These are phyloP conservation scores for Monomorium pharaonis DNA, from an alignment of 1,140 invertebrate species.

Conservation along the genomic window DNA sequence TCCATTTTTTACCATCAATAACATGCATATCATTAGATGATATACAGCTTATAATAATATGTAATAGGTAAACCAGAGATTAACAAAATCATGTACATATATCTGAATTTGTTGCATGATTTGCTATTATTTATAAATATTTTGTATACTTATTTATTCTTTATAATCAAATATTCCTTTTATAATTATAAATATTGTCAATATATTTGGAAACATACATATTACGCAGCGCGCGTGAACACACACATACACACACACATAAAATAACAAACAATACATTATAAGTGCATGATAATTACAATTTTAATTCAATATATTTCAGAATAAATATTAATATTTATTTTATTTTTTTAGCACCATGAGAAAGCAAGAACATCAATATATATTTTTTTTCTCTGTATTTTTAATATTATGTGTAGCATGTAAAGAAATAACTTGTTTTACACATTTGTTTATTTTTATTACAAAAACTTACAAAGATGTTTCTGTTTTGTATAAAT, in stretches of 20 bases:
- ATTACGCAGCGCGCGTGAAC: too few species aligned
- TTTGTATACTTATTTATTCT: conserved; percentile 20
- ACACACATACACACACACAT: background rate
- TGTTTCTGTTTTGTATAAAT: background rate
- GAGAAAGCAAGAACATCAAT: conserved; percentile 7
- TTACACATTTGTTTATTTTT: conserved; percentile 4
- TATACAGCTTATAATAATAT: conserved; percentile 9
- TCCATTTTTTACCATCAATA: conserved; percentile 30
- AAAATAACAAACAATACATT: background rate
- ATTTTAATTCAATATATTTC: conserved; percentile 15
- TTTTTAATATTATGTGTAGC: conserved; percentile 25
- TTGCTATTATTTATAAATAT: conserved; percentile 16
- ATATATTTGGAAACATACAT: background rate
- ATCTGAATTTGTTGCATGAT: conserved; percentile 52
- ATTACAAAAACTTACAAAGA: background rate
- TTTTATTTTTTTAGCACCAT: conserved; percentile 28
- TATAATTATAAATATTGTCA: background rate
- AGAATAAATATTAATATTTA: background rate
- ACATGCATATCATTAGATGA: conserved; percentile 60
- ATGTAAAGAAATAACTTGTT: conserved; percentile 33
- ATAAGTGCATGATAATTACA: background rate
- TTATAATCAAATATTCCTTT: background rate
- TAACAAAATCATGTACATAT: background rate
- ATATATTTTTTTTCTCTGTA: conserved; percentile 5
- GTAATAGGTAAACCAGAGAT: conserved; percentile 18